phyloP scores from a whole-genome alignment of 2,797 vertebrate species.

The Etheostoma perlongum region DNA sequence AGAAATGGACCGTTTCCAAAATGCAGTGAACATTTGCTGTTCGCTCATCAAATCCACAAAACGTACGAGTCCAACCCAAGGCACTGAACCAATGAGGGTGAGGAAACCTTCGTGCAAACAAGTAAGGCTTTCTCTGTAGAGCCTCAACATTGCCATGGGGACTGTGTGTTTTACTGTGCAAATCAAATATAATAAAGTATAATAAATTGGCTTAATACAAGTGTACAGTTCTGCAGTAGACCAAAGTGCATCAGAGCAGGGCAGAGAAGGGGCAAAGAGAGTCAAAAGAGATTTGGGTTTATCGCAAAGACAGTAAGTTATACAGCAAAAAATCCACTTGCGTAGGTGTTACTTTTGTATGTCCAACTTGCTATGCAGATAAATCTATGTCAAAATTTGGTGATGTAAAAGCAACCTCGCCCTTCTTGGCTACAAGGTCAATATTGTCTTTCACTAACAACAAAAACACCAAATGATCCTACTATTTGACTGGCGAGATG shows the following conservation, averaged over 20 bases:
- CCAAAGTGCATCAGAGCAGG: conserved; percentile 33
- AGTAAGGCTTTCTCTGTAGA: conserved; percentile 73
- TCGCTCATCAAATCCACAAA: conserved; percentile 69
- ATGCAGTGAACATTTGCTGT: conserved; percentile 59
- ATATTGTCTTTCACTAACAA: too few relatives aligned
- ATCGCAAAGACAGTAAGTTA: conserved; percentile 26
- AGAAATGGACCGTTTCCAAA: conserved; percentile 66
- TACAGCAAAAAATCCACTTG: conserved; percentile 23
- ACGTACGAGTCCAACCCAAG: conserved; percentile 66
- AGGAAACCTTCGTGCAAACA: conserved; percentile 69
- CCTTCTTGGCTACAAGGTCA: too few relatives aligned
- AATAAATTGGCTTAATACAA: conserved; percentile 66
- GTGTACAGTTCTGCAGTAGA: conserved; percentile 42
- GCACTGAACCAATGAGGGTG: conserved; percentile 66
- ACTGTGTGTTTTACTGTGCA: conserved; percentile 73
- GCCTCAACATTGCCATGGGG: conserved; percentile 70
- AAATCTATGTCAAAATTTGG: conserved; percentile 23
- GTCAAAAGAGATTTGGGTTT: conserved; percentile 11
- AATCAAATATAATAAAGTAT: conserved; percentile 75
- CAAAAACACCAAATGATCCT: too few relatives aligned
- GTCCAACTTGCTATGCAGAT: neutral
- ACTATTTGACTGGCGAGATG: too few relatives aligned
- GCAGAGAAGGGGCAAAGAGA: conserved; percentile 29
- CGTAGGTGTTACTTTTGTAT: neutral
- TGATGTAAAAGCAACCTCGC: conserved; percentile 20